phyloP scores from a whole-genome alignment of 2,797 vertebrate species.

The Muscicapa comitata region DNA sequence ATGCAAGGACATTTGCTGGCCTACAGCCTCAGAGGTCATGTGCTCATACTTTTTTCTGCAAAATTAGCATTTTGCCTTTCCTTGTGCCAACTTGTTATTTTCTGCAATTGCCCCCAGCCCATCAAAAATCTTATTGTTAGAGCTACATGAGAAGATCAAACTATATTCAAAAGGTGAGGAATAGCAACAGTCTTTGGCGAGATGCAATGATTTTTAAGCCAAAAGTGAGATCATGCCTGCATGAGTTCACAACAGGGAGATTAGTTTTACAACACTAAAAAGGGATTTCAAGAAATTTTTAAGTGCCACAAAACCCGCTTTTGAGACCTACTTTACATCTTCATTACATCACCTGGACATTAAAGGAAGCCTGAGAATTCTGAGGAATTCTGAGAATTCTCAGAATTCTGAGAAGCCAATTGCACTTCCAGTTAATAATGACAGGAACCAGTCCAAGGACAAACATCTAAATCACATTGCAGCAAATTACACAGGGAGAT shows the following conservation, averaged over 20 bases:
- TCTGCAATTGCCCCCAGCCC: slow-evolving; percentile 7
- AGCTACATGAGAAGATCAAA: slow-evolving; percentile 7
- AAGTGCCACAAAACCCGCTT: background rate
- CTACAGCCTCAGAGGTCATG: background rate
- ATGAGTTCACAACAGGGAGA: background rate
- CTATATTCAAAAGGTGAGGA: slow-evolving; percentile 41
- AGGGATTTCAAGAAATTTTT: background rate
- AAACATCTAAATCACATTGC: background rate
- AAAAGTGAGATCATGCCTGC: slow-evolving; percentile 37
- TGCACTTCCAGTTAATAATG: background rate
- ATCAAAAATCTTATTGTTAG: slow-evolving; percentile 10
- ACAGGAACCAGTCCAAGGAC: slow-evolving; percentile 3
- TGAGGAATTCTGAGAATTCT: too few relatives aligned
- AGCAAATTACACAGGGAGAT: background rate
- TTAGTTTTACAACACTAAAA: slow-evolving; percentile 7
- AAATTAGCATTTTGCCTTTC: slow-evolving; percentile 42
- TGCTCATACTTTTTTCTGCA: background rate
- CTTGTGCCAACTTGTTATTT: slow-evolving; percentile 37
- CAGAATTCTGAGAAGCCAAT: background rate
- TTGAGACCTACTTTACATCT: slow-evolving; percentile 11
- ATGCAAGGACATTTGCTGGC: background rate
- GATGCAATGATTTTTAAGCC: slow-evolving; percentile 28
- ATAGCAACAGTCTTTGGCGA: slow-evolving; percentile 16
- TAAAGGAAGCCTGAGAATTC: background rate
- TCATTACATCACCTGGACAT: background rate